Evolutionary conservation across 2,113 vertebrate genomes (phyloP), one percentile per base, ranked within the genome.

Genomic region (Empidonax alnorum): DNA sequence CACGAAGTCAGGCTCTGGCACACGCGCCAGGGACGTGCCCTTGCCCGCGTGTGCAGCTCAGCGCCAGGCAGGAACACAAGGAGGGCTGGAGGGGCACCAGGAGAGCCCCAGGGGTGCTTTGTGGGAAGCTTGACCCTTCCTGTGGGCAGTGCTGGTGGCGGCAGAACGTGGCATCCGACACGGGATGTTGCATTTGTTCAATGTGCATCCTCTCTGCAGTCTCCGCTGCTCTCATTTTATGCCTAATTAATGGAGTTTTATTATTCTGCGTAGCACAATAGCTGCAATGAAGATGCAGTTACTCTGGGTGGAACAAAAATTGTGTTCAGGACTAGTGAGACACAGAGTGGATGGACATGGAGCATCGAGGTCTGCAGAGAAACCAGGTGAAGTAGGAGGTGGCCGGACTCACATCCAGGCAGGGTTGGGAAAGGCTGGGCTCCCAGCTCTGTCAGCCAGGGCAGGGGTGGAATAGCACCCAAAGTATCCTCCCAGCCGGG

Each of bases 31-130:
- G 47, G 75, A 68, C 0, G 3, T 56, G 68, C 18, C 72, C 84
- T 46, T 8, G 0, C 21, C 63, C 41, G 0, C 2, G 1, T 1
- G 8, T 27, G 69, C 49, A 41, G 73, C 59, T 46, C 59, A 24
- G 1, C 0, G 3, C 44, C 42, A 24, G 62, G 61, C 77, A 91
- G 78, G 47, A 35, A 8, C 56, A 30, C 0, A 0, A 39, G 50
- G 37, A 75, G 50, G 49, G 62, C 67, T 69, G 79, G 39, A 10
- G 59, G 35, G 35, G 31, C 72, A 73, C 33, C 50, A 8, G 56
- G 37, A 86, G 39, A 77, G 37, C 30, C 35, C 65, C 68, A 25
- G 1, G 24, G 16, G 27, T 13, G 73, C 25, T 4, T 24, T 80
- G 47, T n/a, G 80, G 82, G 19, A 69, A 27, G 63, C 31, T 14